phyloP scores from a whole-genome alignment of 1,140 invertebrate species.

The Aporrectodea caliginosa region DNA sequence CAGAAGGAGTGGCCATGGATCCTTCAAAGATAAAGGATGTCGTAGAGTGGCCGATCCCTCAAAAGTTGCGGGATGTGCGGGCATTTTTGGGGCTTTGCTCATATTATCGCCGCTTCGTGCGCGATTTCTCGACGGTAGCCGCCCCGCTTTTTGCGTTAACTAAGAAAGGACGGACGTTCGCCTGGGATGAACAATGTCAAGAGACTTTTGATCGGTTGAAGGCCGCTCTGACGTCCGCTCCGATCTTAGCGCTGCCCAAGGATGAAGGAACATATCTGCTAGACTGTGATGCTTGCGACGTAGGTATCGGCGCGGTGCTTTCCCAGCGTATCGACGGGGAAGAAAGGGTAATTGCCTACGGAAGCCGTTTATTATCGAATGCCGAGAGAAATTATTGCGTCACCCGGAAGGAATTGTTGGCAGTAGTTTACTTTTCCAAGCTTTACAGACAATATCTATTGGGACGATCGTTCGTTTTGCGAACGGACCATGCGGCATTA shows the following conservation, averaged over 20 bases:
- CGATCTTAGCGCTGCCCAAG: background rate
- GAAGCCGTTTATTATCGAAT: slow-evolving; percentile 48
- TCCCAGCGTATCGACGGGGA: slow-evolving; percentile 28
- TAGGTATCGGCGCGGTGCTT: background rate
- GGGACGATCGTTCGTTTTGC: slow-evolving; percentile 17
- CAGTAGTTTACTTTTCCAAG: slow-evolving; percentile 22
- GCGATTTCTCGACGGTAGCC: slow-evolving; percentile 6
- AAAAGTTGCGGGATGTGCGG: slow-evolving; percentile 5
- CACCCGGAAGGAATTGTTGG: slow-evolving; percentile 38
- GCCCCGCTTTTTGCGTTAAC: background rate
- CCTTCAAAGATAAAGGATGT: slow-evolving; percentile 45
- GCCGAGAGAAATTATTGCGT: slow-evolving; percentile 57
- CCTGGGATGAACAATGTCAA: background rate
- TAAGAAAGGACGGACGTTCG: background rate
- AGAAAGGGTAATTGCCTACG: slow-evolving; percentile 55
- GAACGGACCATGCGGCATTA: slow-evolving; percentile 27
- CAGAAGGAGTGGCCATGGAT: slow-evolving; percentile 40
- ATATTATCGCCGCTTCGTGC: slow-evolving; percentile 1
- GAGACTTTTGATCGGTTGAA: background rate
- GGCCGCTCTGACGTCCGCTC: background rate
- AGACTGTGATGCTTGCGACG: background rate
- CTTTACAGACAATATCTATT: slow-evolving; percentile 19
- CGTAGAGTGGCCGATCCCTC: background rate
- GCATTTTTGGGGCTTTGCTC: background rate
- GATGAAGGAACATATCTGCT: background rate